Percentiles rank a stretch among this genome's conserved stretches.
Conservation (phyloP, 2,113 vertebrate genomes). For the Elanoides forficatus region DNA sequence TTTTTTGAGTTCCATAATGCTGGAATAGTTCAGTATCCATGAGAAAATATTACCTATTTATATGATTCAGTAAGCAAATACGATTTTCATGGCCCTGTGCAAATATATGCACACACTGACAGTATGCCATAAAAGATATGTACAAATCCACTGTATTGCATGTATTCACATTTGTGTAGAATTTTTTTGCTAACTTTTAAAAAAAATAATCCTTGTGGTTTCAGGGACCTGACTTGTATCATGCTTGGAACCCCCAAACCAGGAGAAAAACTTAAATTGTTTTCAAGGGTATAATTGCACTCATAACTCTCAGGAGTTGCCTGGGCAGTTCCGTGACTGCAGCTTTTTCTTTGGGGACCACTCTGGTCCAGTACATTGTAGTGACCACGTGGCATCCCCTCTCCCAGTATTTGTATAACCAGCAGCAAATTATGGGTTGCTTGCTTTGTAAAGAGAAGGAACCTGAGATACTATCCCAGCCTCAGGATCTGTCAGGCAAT, state of each 20-base stretch:
- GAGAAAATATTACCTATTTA: not conserved
- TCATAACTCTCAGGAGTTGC: not conserved
- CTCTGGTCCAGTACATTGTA: not conserved
- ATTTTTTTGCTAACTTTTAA: not conserved
- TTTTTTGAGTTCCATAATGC: not conserved
- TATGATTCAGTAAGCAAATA: not conserved
- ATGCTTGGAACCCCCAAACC: not conserved
- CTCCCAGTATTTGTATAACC: not conserved
- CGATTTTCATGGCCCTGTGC: not conserved
- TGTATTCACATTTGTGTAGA: not conserved
- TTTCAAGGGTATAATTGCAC: not conserved
- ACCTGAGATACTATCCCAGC: not conserved
- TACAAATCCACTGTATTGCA: not conserved
- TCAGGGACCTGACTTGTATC: not conserved
- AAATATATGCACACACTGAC: not conserved
- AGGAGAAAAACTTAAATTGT: not conserved
- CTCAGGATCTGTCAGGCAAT: not conserved
- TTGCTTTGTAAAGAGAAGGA: not conserved
- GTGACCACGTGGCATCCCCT: not conserved
- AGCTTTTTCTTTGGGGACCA: not conserved
- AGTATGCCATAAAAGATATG: accelerated
- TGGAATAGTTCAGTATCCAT: not conserved
- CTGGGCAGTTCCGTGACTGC: not conserved
- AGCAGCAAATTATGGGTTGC: not conserved
- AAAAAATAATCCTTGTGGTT: not conserved